A percentile compares a stretch with the other conserved stretches of the same genome.
Conservation (phyloP, 2,888 invertebrate species). For the Aphidius colemani region DNA sequence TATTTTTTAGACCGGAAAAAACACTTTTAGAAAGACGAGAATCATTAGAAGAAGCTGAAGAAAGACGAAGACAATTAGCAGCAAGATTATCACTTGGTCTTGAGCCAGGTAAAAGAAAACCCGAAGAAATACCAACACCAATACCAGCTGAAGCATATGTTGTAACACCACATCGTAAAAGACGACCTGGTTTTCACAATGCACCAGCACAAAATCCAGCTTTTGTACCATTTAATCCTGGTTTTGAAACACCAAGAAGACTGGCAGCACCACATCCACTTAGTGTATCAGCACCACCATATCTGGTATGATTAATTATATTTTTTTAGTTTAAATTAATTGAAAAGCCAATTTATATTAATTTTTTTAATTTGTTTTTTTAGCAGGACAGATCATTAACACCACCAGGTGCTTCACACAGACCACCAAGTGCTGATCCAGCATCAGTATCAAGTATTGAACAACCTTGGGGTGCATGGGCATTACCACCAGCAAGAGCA, state of each 20-base stretch:
- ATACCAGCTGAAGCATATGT: conserved; percentile 78
- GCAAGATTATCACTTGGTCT: conserved; percentile 66
- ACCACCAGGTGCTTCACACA: conserved; percentile 54
- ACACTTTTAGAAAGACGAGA: conserved; percentile 54
- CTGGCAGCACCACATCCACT: conserved; percentile 71
- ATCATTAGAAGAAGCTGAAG: conserved; percentile 55
- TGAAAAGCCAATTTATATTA: neutral
- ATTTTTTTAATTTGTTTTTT: neutral
- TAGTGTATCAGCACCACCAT: conserved; percentile 77
- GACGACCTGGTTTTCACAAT: conserved; percentile 85
- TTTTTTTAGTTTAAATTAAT: neutral
- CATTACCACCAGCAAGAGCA: conserved; percentile 64
- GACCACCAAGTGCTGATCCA: conserved; percentile 57
- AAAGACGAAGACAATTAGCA: conserved; percentile 53
- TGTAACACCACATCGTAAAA: conserved; percentile 84
- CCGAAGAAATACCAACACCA: conserved; percentile 71
- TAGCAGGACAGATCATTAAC: conserved; percentile 57
- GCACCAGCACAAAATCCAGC: conserved; percentile 87
- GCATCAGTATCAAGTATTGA: conserved; percentile 50
- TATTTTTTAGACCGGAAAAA: conserved; percentile 49
- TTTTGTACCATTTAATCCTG: conserved; percentile 74
- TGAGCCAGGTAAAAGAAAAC: conserved; percentile 68
- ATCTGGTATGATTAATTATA: conserved; percentile 46
- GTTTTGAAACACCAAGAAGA: conserved; percentile 61
- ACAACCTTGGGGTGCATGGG: conserved; percentile 57